Conservation (phyloP, 2,888 invertebrate genomes). For the Idaea aversata region DNA sequence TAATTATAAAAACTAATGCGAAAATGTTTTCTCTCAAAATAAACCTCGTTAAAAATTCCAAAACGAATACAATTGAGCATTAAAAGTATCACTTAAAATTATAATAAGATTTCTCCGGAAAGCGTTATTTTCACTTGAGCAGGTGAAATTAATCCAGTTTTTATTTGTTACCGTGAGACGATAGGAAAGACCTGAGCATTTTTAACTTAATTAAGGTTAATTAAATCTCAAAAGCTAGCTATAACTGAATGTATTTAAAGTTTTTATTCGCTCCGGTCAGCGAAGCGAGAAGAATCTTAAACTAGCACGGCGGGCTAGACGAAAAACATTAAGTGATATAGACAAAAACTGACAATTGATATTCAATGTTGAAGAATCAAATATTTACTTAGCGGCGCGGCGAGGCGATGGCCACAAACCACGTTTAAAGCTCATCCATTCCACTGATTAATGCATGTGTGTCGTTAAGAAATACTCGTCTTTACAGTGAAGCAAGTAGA, state of each 20-base stretch:
- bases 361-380: background rate
- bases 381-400: background rate
- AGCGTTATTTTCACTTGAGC: slow-evolving; percentile 28
- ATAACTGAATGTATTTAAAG: slow-evolving; percentile 16
- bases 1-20: background rate
- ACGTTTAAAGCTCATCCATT: slow-evolving; percentile 36
- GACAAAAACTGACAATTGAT: background rate
- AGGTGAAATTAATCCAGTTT: slow-evolving; percentile 44
- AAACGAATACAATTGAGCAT: slow-evolving; percentile 1
- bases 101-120: slow-evolving; percentile 32
- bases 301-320: slow-evolving; percentile 6
- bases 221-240: slow-evolving; percentile 50
- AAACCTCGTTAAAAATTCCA: background rate
- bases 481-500: slow-evolving; percentile 69
- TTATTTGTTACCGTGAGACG: slow-evolving; percentile 59
- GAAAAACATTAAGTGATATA: slow-evolving; percentile 2
- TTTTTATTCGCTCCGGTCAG: slow-evolving; percentile 26
- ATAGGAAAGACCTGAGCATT: slow-evolving; percentile 41
- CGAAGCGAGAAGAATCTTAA: slow-evolving; percentile 28
- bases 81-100: slow-evolving; percentile 14
- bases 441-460: slow-evolving; percentile 63
- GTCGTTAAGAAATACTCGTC: slow-evolving; percentile 68
- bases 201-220: slow-evolving; percentile 67
- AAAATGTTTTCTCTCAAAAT: background rate
- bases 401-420: slow-evolving; percentile 9